phyloP scores from a whole-genome alignment of 64 coral and sea anemone species.

The Montipora sp. region DNA sequence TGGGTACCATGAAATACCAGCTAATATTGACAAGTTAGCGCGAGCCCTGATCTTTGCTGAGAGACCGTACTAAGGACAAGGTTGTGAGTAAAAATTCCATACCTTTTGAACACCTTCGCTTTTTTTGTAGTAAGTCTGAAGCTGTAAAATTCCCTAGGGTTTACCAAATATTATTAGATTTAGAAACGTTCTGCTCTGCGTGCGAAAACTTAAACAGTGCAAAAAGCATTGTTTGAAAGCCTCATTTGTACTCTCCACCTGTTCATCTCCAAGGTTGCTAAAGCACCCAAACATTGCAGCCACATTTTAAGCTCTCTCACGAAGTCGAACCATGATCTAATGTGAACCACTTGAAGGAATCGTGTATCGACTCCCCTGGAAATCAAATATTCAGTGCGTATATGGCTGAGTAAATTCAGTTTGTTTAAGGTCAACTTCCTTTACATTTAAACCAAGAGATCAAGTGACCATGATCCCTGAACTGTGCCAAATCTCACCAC shows the following conservation, averaged over 20 bases:
- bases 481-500: conserved; percentile 15
- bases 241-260: background rate
- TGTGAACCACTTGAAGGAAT: background rate
- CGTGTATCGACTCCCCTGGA: conserved; percentile 19
- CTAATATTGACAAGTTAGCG: conserved; percentile 7
- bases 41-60: background rate
- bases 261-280: background rate
- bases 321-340: background rate
- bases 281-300: background rate
- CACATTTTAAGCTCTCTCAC: background rate
- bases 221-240: background rate
- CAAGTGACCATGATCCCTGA: conserved; percentile 18
- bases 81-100: background rate
- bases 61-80: background rate
- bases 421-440: conserved; percentile 39
- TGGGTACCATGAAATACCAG: conserved; percentile 1
- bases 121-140: background rate
- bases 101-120: no score
- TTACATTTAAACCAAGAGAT: conserved; percentile 44
- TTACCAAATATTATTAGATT: background rate
- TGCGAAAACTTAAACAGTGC: conserved; percentile 11
- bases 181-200: background rate
- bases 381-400: conserved; percentile 31
- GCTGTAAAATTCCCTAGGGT: background rate
- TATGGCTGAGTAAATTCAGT: conserved; percentile 22